Conservation (phyloP, 2,888 invertebrate genomes). For the Argyresthia albistria region DNA sequence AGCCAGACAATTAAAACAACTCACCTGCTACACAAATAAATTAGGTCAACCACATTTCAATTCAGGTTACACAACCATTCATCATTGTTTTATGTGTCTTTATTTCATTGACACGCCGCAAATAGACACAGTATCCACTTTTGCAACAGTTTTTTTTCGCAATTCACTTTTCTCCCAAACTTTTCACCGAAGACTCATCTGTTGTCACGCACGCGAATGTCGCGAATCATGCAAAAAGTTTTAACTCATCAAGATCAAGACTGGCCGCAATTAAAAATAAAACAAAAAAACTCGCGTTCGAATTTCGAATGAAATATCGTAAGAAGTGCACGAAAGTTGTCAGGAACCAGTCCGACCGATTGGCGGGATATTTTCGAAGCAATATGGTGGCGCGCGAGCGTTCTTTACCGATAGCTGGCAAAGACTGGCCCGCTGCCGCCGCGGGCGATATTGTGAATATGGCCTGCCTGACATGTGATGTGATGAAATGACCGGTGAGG, state of each 20-base stretch:
- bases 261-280: not conserved
- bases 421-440: not conserved
- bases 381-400: not conserved
- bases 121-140: no score
- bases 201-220: not conserved
- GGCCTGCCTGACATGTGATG: not conserved
- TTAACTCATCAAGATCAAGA: not conserved
- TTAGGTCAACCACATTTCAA: not conserved
- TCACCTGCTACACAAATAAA: not conserved
- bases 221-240: not conserved
- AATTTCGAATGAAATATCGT: not conserved
- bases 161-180: no score
- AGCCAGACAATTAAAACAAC: not conserved
- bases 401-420: not conserved
- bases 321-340: not conserved
- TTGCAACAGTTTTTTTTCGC: not conserved
- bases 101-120: no score
- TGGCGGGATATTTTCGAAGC: not conserved
- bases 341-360: not conserved
- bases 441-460: not conserved
- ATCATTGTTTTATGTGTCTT: not conserved
- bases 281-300: not conserved
- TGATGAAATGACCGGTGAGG: not conserved
- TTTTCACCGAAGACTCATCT: not conserved
- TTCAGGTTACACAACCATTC: not conserved